Conservation (phyloP, 2,113 vertebrate genomes). For the Eleginops maclovinus region DNA sequence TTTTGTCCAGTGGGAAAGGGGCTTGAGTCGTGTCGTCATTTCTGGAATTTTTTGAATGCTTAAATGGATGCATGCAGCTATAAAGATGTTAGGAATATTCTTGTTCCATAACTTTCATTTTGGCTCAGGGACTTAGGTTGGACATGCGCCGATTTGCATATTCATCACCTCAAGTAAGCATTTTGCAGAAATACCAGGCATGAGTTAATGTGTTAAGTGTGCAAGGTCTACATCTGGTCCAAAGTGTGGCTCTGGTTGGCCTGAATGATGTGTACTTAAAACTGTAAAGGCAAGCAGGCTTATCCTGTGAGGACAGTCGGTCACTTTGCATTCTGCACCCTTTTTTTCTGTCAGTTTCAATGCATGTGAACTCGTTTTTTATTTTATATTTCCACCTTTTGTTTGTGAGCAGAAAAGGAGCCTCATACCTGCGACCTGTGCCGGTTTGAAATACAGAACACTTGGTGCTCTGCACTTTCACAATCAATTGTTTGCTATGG, state of each 20-base stretch:
- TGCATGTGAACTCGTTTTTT: not conserved
- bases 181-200: not conserved
- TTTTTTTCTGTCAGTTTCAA: not conserved
- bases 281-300: not conserved
- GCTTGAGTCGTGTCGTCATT: not conserved
- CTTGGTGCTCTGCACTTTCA: not conserved
- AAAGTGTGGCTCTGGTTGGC: not conserved
- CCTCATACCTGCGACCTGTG: not conserved
- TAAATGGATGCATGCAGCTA: not conserved
- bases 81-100: not conserved
- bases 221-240: not conserved
- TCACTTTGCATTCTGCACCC: not conserved
- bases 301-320: not conserved
- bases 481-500: constrained; percentile 10
- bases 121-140: not conserved
- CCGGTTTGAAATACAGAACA: not conserved
- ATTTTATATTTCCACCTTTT: not conserved
- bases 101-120: not conserved
- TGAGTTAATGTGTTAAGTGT: not conserved
- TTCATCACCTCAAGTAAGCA: not conserved
- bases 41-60: not conserved
- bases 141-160: not conserved
- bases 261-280: not conserved
- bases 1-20: too few species aligned
- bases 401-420: not conserved